phyloP scores from a whole-genome alignment of 2,113 vertebrate species.

The Grantiella picta region DNA sequence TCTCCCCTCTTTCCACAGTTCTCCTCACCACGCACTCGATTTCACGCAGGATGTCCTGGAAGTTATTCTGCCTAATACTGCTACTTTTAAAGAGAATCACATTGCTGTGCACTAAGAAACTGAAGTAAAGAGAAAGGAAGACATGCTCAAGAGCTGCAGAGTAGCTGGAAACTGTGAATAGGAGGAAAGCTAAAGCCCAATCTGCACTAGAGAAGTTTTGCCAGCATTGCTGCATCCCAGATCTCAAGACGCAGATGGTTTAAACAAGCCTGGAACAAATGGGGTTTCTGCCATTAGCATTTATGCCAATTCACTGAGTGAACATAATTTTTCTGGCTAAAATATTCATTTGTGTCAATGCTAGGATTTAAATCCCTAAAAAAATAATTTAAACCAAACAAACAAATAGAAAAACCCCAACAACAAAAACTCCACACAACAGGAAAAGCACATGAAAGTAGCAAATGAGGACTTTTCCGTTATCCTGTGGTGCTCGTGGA shows the following conservation, averaged over 20 bases:
- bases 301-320: neutral
- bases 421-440: neutral
- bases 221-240: neutral
- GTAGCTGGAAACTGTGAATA: neutral
- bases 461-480: neutral
- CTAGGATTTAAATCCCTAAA: neutral
- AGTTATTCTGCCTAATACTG: neutral
- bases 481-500: neutral
- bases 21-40: neutral
- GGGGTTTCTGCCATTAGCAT: neutral
- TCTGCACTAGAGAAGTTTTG: neutral
- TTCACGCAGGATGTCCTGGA: neutral
- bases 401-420: accelerated
- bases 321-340: neutral
- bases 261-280: neutral
- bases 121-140: neutral
- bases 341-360: neutral
- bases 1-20: neutral
- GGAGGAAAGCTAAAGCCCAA: neutral
- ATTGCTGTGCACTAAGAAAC: neutral
- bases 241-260: neutral
- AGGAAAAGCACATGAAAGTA: neutral
- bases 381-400: neutral
- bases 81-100: neutral
- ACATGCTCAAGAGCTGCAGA: neutral